Conservation (phyloP, 2,888 invertebrate species). For the Dynastes hyllus region DNA sequence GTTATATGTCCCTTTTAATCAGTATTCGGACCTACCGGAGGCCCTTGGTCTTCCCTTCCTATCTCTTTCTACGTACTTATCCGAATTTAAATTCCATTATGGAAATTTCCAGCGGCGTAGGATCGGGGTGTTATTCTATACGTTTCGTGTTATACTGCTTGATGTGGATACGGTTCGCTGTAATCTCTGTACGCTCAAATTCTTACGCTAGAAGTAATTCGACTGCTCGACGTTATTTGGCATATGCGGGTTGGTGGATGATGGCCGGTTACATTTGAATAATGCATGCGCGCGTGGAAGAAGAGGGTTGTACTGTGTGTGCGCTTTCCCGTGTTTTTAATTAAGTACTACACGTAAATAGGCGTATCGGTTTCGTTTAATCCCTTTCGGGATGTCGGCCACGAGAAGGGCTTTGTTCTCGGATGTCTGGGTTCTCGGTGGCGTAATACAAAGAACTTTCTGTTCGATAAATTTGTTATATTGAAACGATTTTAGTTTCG, state of each 20-base stretch:
- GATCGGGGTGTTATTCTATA: conserved; percentile 2
- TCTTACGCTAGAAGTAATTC: conserved; percentile 26
- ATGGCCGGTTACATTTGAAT: neutral
- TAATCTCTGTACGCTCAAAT: conserved; percentile 28
- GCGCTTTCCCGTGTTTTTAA: neutral
- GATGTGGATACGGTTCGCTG: neutral
- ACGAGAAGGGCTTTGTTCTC: too few relatives aligned
- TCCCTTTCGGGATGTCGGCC: neutral
- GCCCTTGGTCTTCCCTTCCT: conserved; percentile 15
- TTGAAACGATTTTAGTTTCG: too few relatives aligned
- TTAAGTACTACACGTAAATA: neutral
- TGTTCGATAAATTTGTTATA: too few relatives aligned
- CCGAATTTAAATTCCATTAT: conserved; percentile 47
- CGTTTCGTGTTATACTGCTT: neutral
- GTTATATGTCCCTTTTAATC: conserved; percentile 7
- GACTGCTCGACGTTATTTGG: neutral
- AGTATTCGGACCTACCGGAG: conserved; percentile 31
- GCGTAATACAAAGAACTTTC: too few relatives aligned
- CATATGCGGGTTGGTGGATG: conserved; percentile 5
- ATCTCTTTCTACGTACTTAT: conserved; percentile 29
- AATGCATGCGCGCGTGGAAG: too few relatives aligned
- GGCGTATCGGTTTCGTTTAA: conserved; percentile 8
- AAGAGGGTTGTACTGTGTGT: too few relatives aligned
- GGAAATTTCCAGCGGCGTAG: conserved; percentile 41
- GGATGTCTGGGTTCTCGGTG: too few relatives aligned